phyloP scores from a whole-genome alignment of 2,888 invertebrate species.

The Platycheirus albimanus region DNA sequence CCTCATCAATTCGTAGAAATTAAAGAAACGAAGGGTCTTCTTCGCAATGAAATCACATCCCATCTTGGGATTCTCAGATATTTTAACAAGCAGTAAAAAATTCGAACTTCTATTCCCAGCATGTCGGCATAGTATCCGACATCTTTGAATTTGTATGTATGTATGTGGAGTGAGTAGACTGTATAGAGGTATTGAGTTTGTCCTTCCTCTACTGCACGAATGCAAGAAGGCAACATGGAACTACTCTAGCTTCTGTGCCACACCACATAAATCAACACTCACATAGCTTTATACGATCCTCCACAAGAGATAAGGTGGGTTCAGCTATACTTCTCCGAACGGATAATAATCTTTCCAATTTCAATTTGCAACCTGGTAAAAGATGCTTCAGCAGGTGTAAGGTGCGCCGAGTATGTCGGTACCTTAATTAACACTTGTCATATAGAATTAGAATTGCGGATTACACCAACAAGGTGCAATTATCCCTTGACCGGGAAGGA shows the following conservation, averaged over 20 bases:
- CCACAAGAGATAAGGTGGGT: slow-evolving; percentile 49
- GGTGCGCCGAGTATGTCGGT: slow-evolving; percentile 69
- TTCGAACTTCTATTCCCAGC: slow-evolving; percentile 57
- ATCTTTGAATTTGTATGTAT: slow-evolving; percentile 47
- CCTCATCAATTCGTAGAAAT: slow-evolving; percentile 21
- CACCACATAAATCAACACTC: slow-evolving; percentile 66
- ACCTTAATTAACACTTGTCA: slow-evolving; percentile 73
- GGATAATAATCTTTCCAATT: slow-evolving; percentile 67
- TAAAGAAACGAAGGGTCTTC: slow-evolving; percentile 34
- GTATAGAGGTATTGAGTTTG: too few relatives aligned
- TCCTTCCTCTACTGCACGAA: slow-evolving; percentile 35
- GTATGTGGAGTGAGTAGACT: too few relatives aligned
- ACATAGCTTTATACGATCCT: slow-evolving; percentile 31
- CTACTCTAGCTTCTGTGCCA: slow-evolving; percentile 70
- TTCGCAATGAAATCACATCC: slow-evolving; percentile 35
- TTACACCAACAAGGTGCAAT: slow-evolving; percentile 54
- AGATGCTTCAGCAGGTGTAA: slow-evolving; percentile 67
- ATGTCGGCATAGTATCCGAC: slow-evolving; percentile 60
- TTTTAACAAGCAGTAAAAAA: slow-evolving; percentile 71
- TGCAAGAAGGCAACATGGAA: slow-evolving; percentile 17
- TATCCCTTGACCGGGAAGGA: slow-evolving; percentile 49
- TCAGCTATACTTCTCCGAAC: background rate
- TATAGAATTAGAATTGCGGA: slow-evolving; percentile 67
- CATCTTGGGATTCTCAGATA: slow-evolving; percentile 60
- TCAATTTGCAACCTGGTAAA: slow-evolving; percentile 70